phyloP scores from a whole-genome alignment of 1,140 invertebrate species.

The Maconellicoccus hirsutus region DNA sequence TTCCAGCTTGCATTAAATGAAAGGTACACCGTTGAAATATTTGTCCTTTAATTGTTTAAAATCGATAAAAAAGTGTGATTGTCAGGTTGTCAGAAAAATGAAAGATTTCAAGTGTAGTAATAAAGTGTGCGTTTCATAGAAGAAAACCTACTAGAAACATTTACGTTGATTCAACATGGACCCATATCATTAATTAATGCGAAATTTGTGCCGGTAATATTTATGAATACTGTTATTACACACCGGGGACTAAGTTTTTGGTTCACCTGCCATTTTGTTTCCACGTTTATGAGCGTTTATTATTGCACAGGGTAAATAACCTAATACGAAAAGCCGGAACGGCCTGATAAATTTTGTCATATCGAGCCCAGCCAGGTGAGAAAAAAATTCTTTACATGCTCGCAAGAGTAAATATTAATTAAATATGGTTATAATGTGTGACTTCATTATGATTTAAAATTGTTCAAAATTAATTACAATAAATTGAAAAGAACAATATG shows the following conservation, averaged over 20 bases:
- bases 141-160: too few species aligned
- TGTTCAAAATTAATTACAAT: too few species aligned
- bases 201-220: neutral
- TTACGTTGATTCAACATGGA: neutral
- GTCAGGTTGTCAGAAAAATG: too few species aligned
- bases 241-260: conserved; percentile 2
- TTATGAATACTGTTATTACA: neutral
- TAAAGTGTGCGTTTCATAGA: too few species aligned
- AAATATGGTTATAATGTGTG: neutral
- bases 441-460: neutral
- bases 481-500: too few species aligned
- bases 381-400: neutral
- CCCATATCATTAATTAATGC: conserved; percentile 1
- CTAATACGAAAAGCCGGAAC: conserved; percentile 2
- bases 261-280: conserved; percentile 3
- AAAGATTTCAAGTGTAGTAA: too few species aligned
- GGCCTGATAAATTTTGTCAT: neutral
- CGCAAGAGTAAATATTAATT: neutral
- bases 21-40: too few species aligned
- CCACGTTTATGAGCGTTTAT: conserved; percentile 3
- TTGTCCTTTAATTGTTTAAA: too few species aligned
- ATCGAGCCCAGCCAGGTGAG: neutral
- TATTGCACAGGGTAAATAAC: neutral
- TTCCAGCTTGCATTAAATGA: too few species aligned
- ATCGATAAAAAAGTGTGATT: too few species aligned